Percentiles rank a stretch among this genome's conserved stretches.
These are phyloP conservation scores for Mythimna vitellina DNA, from an alignment of 2,888 invertebrate species.

Conservation along the genomic window DNA sequence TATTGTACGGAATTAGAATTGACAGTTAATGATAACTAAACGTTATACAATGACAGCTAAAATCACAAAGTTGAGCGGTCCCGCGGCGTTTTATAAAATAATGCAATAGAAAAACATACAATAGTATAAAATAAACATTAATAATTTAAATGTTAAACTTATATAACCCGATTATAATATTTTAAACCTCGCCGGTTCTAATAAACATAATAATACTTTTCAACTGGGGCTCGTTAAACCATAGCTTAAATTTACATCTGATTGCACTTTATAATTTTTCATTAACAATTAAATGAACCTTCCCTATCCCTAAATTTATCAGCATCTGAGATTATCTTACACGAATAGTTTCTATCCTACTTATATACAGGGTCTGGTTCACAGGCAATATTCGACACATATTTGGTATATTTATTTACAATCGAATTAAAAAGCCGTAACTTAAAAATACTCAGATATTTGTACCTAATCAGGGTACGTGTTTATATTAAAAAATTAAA, in stretches of 20 bases:
- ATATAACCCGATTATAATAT: constrained; percentile 89
- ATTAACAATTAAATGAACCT: constrained; percentile 85
- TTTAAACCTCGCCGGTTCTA: constrained; percentile 88
- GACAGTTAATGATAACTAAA: constrained; percentile 65
- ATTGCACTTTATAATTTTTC: constrained; percentile 88
- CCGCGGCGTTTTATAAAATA: constrained; percentile 80
- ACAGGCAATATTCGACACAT: constrained; percentile 80
- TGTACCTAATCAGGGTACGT: constrained; percentile 86
- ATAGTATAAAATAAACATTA: constrained; percentile 87
- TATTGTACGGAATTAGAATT: constrained; percentile 65
- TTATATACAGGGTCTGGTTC: constrained; percentile 82
- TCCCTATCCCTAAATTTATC: constrained; percentile 73
- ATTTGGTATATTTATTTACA: constrained; percentile 90
- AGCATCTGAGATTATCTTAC: constrained; percentile 81
- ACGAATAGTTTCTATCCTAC: constrained; percentile 78
- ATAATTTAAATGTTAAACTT: constrained; percentile 89
- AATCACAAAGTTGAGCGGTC: constrained; percentile 83
- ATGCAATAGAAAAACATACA: constrained; percentile 85
- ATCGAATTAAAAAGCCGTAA: constrained; percentile 81
- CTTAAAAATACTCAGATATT: constrained; percentile 86
- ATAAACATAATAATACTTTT: constrained; percentile 91
- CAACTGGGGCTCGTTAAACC: constrained; percentile 86
- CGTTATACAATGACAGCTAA: constrained; percentile 67
- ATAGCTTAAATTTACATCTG: constrained; percentile 88
- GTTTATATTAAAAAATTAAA: constrained; percentile 84